Evolutionary conservation across 2,113 vertebrate genomes (phyloP).

Genomic region (Leuciscus idus): DNA sequence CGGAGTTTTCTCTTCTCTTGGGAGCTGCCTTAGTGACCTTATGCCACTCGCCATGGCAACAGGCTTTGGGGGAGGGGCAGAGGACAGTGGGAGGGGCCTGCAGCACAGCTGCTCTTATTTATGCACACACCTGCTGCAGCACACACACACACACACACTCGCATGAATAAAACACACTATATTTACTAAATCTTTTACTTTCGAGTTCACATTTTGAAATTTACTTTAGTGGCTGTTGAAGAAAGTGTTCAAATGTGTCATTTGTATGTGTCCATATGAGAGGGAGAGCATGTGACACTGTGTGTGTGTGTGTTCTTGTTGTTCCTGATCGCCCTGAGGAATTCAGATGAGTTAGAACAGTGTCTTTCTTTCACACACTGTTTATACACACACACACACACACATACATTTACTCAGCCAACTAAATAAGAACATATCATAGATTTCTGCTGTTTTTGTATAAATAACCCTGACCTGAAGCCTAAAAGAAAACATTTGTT

Average conservation of each 20-base stretch:
- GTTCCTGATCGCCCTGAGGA: slow-evolving; percentile 26
- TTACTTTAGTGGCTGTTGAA: not conserved
- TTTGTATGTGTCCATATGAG: not conserved
- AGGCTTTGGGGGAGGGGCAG: slow-evolving; percentile 57
- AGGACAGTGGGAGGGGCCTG: slow-evolving; percentile 62
- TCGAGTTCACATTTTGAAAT: not conserved
- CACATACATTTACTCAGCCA: not conserved
- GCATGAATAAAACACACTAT: slow-evolving; percentile 16
- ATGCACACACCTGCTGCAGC: slow-evolving; percentile 92
- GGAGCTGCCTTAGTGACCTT: slow-evolving; percentile 68
- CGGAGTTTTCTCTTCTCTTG: slow-evolving; percentile 22
- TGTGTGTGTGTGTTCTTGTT: not conserved
- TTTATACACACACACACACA: slow-evolving; percentile 16
- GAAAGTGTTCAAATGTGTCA: not conserved
- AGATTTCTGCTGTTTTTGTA: not conserved
- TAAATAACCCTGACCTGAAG: not conserved
- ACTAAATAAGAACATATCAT: not conserved
- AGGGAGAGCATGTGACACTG: not conserved
- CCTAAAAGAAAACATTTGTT: not conserved
- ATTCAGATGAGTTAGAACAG: slow-evolving; percentile 33
- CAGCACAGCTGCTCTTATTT: slow-evolving; percentile 87
- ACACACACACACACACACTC: slow-evolving; percentile 30
- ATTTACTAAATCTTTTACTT: not conserved
- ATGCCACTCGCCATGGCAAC: slow-evolving; percentile 62
- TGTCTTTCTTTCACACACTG: slow-evolving; percentile 15